These are phyloP conservation scores for Nezara viridula DNA, from an alignment of 2,888 invertebrate genomes.

Conservation along the genomic window DNA sequence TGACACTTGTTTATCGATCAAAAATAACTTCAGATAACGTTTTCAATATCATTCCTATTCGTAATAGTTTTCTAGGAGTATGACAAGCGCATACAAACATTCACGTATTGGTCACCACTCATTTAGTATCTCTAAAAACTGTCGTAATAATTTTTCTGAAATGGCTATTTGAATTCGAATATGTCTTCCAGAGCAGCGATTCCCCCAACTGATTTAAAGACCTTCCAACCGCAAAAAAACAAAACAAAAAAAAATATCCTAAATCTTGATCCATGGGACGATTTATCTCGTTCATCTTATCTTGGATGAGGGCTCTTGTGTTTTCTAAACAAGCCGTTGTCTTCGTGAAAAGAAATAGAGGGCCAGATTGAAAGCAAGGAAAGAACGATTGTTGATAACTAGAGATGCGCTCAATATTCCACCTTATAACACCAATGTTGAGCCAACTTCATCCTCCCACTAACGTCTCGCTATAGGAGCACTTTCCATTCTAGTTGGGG, in stretches of 20 bases:
- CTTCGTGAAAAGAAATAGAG: neutral
- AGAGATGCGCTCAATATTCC: no score
- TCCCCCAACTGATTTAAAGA: neutral
- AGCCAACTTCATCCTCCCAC: no score
- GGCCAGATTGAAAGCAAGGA: neutral
- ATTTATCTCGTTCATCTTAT: conserved; percentile 4
- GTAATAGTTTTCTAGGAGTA: neutral
- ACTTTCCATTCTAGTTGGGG: no score
- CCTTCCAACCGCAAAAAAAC: neutral
- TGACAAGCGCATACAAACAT: neutral
- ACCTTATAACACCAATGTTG: no score
- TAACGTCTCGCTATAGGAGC: no score
- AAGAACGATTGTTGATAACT: neutral
- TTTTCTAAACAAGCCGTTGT: neutral
- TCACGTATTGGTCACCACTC: neutral
- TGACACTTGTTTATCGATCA: neutral
- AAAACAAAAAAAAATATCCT: neutral
- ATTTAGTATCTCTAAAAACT: neutral
- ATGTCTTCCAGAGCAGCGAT: neutral
- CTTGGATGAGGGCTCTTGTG: conserved; percentile 32
- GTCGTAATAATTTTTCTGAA: neutral
- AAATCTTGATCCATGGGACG: conserved; percentile 17
- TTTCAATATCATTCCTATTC: neutral
- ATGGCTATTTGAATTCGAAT: neutral
- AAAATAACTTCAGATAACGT: neutral